Conservation (phyloP, 2,888 invertebrate species). For the Branchinecta sandiegonensis region DNA sequence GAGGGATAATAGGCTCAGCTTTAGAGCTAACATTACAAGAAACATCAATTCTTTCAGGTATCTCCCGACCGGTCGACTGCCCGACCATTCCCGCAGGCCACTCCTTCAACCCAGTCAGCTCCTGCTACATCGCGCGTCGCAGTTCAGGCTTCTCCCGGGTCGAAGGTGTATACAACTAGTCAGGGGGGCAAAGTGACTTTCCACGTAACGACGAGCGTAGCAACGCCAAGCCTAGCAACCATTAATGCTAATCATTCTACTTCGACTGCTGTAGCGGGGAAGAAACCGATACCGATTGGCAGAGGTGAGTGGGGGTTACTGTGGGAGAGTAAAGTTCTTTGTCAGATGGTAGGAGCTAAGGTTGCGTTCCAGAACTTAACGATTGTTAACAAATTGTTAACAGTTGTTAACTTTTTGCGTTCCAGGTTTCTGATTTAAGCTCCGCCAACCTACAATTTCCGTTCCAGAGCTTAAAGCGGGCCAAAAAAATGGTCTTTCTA, state of each 20-base stretch:
- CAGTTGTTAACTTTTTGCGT: too few relatives aligned
- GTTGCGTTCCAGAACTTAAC: too few relatives aligned
- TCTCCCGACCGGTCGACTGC: slow-evolving; percentile 10
- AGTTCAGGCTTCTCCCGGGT: slow-evolving; percentile 31
- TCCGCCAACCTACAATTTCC: too few relatives aligned
- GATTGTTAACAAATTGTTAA: too few relatives aligned
- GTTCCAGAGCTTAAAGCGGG: too few relatives aligned
- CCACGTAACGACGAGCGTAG: slow-evolving; percentile 30
- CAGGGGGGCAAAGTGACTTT: slow-evolving; percentile 32
- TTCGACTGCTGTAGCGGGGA: slow-evolving; percentile 23
- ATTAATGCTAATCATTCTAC: slow-evolving; percentile 18
- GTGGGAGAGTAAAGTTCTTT: too few relatives aligned
- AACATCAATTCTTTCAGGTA: not conserved
- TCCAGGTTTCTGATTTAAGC: too few relatives aligned
- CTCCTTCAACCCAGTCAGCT: slow-evolving; percentile 23
- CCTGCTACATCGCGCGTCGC: slow-evolving; percentile 31
- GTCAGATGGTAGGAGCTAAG: too few relatives aligned
- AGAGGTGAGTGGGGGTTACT: slow-evolving; percentile 21
- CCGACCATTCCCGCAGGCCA: not conserved
- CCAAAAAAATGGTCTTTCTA: too few relatives aligned
- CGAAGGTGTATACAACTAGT: slow-evolving; percentile 31
- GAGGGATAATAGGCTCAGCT: too few relatives aligned
- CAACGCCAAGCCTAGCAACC: slow-evolving; percentile 21
- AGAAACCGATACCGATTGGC: slow-evolving; percentile 26
- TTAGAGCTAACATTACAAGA: too few relatives aligned